Conservation (phyloP, 2,113 vertebrate species). For the Muscicapa adusta region DNA sequence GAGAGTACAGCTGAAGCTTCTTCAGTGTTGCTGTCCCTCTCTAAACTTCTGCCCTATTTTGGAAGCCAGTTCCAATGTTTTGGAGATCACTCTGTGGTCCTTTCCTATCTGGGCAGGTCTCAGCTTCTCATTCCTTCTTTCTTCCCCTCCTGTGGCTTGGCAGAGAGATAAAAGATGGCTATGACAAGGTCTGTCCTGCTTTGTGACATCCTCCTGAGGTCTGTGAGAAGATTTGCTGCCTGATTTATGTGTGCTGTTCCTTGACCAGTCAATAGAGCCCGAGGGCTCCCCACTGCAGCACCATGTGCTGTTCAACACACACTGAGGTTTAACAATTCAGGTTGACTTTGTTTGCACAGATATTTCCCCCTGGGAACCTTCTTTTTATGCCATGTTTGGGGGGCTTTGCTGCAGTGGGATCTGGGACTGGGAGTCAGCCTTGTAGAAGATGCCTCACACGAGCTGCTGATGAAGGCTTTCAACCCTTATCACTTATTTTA, state of each 20-base stretch:
- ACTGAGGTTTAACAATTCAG: not conserved
- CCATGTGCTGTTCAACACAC: not conserved
- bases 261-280: not conserved
- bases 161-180: not conserved
- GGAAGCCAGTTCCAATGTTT: not conserved
- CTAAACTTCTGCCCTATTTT: not conserved
- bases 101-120: not conserved
- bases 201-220: not conserved
- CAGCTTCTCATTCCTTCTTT: not conserved
- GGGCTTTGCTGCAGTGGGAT: not conserved
- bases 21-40: not conserved
- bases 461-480: too few relatives aligned
- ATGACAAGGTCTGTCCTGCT: not conserved
- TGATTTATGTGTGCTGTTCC: not conserved
- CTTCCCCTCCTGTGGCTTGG: not conserved
- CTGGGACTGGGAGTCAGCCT: not conserved
- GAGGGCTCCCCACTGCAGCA: fast-evolving
- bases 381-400: not conserved
- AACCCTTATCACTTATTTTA: not conserved
- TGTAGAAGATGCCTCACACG: not conserved
- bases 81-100: not conserved
- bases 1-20: not conserved
- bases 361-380: not conserved
- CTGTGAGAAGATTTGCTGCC: not conserved
- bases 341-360: not conserved